These are phyloP conservation scores for Octopus bimaculoides DNA, from an alignment of 1,140 invertebrate species.

Conservation along the genomic window DNA sequence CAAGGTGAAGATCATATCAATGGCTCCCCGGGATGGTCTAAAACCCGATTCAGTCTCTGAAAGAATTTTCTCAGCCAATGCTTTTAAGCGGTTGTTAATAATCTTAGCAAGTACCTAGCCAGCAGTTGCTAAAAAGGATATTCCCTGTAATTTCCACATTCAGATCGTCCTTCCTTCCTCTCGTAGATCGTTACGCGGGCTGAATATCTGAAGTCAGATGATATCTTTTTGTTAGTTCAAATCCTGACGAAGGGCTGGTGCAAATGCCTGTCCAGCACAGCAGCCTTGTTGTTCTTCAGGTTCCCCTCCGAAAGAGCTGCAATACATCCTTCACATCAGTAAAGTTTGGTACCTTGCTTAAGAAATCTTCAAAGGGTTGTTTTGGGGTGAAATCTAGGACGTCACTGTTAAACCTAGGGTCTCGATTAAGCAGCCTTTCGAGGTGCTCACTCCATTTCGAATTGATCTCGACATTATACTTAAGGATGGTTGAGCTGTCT, in stretches of 20 bases:
- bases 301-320: neutral
- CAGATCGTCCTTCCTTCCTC: neutral
- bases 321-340: neutral
- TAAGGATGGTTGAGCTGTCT: no score
- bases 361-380: no score
- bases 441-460: no score
- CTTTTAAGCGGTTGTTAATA: neutral
- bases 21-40: neutral
- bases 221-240: neutral
- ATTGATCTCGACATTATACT: no score
- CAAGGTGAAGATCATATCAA: neutral
- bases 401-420: no score
- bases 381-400: no score
- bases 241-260: neutral
- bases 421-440: no score
- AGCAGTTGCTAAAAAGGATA: neutral
- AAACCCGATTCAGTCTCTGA: neutral
- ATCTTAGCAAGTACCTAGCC: neutral
- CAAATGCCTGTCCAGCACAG: neutral
- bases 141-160: neutral
- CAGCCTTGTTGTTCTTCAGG: neutral
- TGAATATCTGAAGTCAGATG: neutral
- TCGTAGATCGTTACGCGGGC: neutral
- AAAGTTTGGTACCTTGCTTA: neutral
- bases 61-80: neutral